These are phyloP conservation scores for Xestia ashworthii DNA, from an alignment of 2,888 invertebrate species.

Conservation along the genomic window DNA sequence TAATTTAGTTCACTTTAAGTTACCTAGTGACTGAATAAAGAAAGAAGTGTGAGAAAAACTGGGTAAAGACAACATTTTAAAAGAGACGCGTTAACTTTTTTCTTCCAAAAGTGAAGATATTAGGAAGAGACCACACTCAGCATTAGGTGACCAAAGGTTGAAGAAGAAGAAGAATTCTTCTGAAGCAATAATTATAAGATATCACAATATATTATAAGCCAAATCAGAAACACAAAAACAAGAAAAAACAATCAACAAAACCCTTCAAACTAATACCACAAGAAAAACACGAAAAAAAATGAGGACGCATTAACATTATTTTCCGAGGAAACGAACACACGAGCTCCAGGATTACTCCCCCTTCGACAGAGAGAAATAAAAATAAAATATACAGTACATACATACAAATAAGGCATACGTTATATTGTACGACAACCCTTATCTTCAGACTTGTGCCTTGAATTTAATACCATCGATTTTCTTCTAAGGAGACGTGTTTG, in stretches of 20 bases:
- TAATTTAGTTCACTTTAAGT: background rate
- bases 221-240: background rate
- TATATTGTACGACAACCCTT: conserved; percentile 76
- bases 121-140: too few relatives aligned
- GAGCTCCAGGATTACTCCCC: conserved; percentile 70
- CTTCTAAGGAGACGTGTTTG: conserved; percentile 64
- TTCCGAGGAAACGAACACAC: conserved; percentile 60
- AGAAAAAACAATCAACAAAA: conserved; percentile 20
- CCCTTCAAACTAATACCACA: conserved; percentile 48
- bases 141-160: too few relatives aligned
- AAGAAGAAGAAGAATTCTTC: background rate
- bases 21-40: background rate
- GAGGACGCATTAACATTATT: conserved; percentile 60
- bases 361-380: conserved; percentile 62
- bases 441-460: conserved; percentile 76
- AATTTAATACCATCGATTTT: conserved; percentile 79
- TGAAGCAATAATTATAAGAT: background rate
- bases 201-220: background rate
- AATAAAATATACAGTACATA: conserved; percentile 71
- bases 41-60: background rate
- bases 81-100: background rate
- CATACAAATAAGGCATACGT: conserved; percentile 77
- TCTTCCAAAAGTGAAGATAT: background rate
- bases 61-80: background rate
- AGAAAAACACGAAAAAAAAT: conserved; percentile 50